Evolutionary conservation across 2,888 invertebrate species (phyloP), one percentile per base, ranked within the genome.

Genomic region (Platycheirus rosarum): DNA sequence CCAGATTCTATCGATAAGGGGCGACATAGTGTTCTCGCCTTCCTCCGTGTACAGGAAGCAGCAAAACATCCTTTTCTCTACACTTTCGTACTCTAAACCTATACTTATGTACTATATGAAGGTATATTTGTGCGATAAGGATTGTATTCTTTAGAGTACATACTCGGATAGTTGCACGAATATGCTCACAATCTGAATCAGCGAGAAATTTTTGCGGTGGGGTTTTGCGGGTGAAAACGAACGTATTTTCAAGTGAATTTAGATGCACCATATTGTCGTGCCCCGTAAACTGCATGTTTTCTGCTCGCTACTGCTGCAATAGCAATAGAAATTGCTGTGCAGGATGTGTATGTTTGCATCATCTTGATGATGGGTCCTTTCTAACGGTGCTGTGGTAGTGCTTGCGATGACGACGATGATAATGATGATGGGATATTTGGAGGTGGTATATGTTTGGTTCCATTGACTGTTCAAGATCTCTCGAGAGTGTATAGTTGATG

Each of bases 401-500:
- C n/a, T n/a, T n/a, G n/a, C n/a, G n/a, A n/a, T n/a, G n/a, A n/a
- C n/a, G n/a, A n/a, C 3, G 51, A 35, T 35, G 53, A 53, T 53
- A 35, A 53, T 35, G n/a, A 16, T 37, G 51, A 9, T 26, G 26
- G 16, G 48, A 26, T 53, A 26, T 62, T 62, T 66, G 66, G 26
- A 55, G 26, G 5, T 26, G 11, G 37, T 42, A 23, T 7, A 29
- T 70, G 48, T 63, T 62, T 55, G 55, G 35, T 66, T 32, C 42
- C 70, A 77, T 77, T 82, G 82, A 73, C 49, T 71, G 49, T 76
- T 66, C 62, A 71, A 77, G 68, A 82, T 77, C 68, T 57, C 68
- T 82, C 77, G 62, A 73, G 62, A 60, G 44, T n/a, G n/a, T 18
- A 60, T 62, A 62, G 63, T 76, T 71, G 76, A 82, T 80, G 76